A percentile compares a stretch with the other conserved stretches of the same genome.
phyloP scores from a whole-genome alignment of 92 coral and sea anemone species.

The Umimayanthus kanabou region DNA sequence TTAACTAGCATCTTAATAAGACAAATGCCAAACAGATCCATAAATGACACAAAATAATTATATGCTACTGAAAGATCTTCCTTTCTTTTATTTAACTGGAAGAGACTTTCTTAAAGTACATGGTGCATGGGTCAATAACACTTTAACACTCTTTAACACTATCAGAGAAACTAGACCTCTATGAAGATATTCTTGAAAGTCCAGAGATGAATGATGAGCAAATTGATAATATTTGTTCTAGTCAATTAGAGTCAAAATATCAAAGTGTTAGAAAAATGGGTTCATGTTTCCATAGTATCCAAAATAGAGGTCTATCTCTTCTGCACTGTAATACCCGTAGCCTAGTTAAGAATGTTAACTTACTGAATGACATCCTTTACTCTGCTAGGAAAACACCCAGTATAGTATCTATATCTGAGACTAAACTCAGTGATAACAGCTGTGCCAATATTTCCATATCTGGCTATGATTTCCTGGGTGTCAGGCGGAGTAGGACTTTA shows the following conservation, averaged over 20 bases:
- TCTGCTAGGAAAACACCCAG: slow-evolving; percentile 5
- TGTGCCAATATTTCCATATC: slow-evolving; percentile 44
- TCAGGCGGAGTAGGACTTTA: slow-evolving; percentile 42
- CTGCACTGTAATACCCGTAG: slow-evolving; percentile 7
- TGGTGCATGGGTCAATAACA: slow-evolving; percentile 9
- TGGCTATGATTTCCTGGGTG: slow-evolving; percentile 39
- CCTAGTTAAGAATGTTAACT: too few relatives aligned
- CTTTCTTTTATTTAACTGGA: too few relatives aligned
- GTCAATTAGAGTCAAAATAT: too few relatives aligned
- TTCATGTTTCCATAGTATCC: neutral
- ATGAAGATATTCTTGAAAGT: slow-evolving; percentile 3
- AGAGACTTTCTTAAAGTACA: neutral
- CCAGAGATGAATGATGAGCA: slow-evolving; percentile 8
- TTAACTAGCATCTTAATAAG: too few relatives aligned
- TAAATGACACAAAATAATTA: too few relatives aligned
- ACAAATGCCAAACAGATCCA: neutral
- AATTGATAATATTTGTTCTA: too few relatives aligned
- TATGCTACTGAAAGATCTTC: too few relatives aligned
- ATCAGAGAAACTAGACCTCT: too few relatives aligned
- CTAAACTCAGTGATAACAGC: too few relatives aligned
- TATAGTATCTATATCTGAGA: neutral
- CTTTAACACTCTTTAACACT: too few relatives aligned
- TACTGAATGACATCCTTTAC: slow-evolving; percentile 4
- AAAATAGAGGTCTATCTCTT: neutral
- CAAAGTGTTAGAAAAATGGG: too few relatives aligned